Conservation (phyloP, 2,113 vertebrate species). For the Xiphophorus couchianus region DNA sequence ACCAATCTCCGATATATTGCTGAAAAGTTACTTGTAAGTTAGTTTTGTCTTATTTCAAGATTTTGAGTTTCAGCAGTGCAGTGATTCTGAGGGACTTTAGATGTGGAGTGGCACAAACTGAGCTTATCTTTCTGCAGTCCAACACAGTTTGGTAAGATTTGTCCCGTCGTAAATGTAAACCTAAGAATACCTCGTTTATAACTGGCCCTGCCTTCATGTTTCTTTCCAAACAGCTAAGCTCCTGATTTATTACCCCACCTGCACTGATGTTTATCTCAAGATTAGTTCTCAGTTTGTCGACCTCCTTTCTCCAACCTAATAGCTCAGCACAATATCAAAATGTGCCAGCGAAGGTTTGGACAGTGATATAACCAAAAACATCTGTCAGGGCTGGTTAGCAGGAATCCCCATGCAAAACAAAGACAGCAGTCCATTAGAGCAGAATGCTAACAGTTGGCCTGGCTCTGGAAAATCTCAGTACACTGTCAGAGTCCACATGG, state of each 20-base stretch:
- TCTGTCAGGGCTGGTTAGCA: conserved; percentile 33
- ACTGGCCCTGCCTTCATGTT: conserved; percentile 12
- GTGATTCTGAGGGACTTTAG: background rate
- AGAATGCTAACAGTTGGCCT: conserved; percentile 63
- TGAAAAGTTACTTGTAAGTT: too few relatives aligned
- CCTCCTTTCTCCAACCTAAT: conserved; percentile 37
- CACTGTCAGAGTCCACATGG: conserved; percentile 56
- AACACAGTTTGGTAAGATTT: conserved; percentile 20
- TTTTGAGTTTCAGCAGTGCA: too few relatives aligned
- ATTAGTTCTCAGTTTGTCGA: conserved; percentile 45
- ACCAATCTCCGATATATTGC: too few relatives aligned
- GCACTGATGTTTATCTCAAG: conserved; percentile 62
- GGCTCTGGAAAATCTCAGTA: conserved; percentile 72
- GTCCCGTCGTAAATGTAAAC: conserved; percentile 31
- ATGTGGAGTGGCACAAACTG: background rate
- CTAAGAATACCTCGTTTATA: conserved; percentile 10
- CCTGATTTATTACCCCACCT: conserved; percentile 60
- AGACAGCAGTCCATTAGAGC: conserved; percentile 59
- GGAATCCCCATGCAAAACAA: conserved; percentile 41
- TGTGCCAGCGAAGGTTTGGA: conserved; percentile 59
- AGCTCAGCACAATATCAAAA: conserved; percentile 66
- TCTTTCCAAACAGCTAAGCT: conserved; percentile 56
- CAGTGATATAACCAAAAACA: conserved; percentile 65
- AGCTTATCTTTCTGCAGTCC: conserved; percentile 3
- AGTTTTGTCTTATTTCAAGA: too few relatives aligned